These are phyloP conservation scores for Phortica variegata DNA, from an alignment of 1,140 invertebrate genomes.

Conservation along the genomic window DNA sequence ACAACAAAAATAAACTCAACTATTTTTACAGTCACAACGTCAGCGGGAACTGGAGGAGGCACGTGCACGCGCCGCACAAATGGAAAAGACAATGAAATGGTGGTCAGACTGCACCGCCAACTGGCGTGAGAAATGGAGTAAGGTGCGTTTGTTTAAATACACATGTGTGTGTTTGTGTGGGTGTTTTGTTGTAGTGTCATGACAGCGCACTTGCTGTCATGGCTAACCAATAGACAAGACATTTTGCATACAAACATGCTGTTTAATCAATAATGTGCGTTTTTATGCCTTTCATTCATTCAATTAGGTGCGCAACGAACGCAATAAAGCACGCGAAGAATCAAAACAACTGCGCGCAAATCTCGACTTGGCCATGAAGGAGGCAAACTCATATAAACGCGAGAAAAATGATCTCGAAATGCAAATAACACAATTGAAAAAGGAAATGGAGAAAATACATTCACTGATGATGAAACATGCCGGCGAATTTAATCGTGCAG, in stretches of 20 bases:
- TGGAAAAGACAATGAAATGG: slow-evolving; percentile 99
- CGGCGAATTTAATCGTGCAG: slow-evolving; percentile 63
- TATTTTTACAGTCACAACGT: slow-evolving; percentile 61
- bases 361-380: slow-evolving; percentile 77
- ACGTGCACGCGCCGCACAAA: slow-evolving; percentile 85
- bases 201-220: too few relatives aligned
- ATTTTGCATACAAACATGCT: too few relatives aligned
- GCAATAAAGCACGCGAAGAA: slow-evolving; percentile 86
- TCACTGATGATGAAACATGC: slow-evolving; percentile 69
- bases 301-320: slow-evolving; percentile 73
- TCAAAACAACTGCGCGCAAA: slow-evolving; percentile 77
- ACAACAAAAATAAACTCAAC: slow-evolving; percentile 5
- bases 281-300: slow-evolving; percentile 3
- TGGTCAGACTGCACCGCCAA: slow-evolving; percentile 80
- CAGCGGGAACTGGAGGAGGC: slow-evolving; percentile 88
- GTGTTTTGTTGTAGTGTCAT: slow-evolving; percentile 29
- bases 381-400: slow-evolving; percentile 71
- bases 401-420: slow-evolving; percentile 78
- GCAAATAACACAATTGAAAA: slow-evolving; percentile 79
- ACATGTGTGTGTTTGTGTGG: too few relatives aligned
- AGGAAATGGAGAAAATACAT: slow-evolving; percentile 76
- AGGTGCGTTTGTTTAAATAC: too few relatives aligned
- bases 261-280: slow-evolving; percentile 36
- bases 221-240: too few relatives aligned
- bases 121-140: slow-evolving; percentile 92